Percentiles rank a stretch among this genome's conserved stretches.
Conservation (phyloP, 1,140 invertebrate species). For the Limonius californicus region DNA sequence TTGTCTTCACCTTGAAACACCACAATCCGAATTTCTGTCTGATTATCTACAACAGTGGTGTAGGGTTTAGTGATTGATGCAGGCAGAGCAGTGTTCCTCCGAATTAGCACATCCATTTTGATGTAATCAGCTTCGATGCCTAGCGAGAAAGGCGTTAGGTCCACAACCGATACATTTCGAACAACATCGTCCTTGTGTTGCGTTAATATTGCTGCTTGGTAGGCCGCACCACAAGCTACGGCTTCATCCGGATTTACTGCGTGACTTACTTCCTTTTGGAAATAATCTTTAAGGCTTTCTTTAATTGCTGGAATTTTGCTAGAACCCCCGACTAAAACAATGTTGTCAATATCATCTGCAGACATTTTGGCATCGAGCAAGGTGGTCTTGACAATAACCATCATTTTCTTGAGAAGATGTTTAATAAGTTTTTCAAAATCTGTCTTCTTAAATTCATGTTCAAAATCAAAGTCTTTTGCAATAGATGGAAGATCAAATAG, state of each 20-base stretch:
- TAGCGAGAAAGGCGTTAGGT: neutral
- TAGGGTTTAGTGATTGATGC: neutral
- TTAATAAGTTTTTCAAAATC: neutral
- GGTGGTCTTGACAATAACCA: neutral
- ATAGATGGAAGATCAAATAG: conserved; percentile 75
- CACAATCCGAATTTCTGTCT: neutral
- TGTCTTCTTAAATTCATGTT: conserved; percentile 88
- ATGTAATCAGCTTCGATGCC: neutral
- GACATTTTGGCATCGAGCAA: neutral
- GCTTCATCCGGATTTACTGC: conserved; percentile 1
- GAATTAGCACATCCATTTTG: neutral
- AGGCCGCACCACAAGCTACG: neutral
- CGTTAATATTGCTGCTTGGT: conserved; percentile 86
- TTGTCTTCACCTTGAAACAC: neutral
- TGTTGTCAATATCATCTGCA: neutral
- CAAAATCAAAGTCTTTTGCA: conserved; percentile 79
- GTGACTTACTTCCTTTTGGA: conserved; percentile 93
- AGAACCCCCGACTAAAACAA: neutral
- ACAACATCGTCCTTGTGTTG: conserved; percentile 41
- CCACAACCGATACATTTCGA: neutral
- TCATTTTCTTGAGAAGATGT: neutral
- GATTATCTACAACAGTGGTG: neutral
- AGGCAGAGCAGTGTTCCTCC: neutral
- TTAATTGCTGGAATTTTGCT: neutral
- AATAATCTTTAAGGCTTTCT: neutral